Percentiles rank a stretch among this genome's conserved stretches.
phyloP scores from a whole-genome alignment of 2,113 vertebrate species.

The Stegastes partitus region DNA sequence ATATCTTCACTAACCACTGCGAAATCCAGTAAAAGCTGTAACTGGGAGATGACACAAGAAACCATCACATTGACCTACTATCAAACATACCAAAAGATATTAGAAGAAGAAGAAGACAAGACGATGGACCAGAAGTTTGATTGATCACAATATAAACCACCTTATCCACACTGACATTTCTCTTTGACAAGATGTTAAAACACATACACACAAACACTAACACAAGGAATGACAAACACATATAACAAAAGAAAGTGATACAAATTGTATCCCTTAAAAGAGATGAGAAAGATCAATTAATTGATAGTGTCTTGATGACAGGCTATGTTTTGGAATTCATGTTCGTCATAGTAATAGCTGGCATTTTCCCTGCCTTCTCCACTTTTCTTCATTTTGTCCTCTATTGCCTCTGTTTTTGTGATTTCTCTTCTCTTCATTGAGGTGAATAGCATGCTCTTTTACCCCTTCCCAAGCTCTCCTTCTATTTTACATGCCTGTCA shows the following conservation, averaged over 20 bases:
- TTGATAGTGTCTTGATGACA: constrained; percentile 30
- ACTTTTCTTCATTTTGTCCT: constrained; percentile 12
- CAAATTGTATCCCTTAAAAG: constrained; percentile 58
- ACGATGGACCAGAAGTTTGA: too few species aligned
- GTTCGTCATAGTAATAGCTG: constrained; percentile 17
- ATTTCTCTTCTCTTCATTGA: constrained; percentile 16
- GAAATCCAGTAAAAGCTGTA: too few species aligned
- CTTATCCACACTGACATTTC: too few species aligned
- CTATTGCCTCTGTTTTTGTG: constrained; percentile 14
- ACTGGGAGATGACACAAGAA: too few species aligned
- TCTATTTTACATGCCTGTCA: constrained; percentile 47
- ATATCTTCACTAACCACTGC: too few species aligned
- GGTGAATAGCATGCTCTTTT: constrained; percentile 17
- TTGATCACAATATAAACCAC: too few species aligned
- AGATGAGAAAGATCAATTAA: constrained; percentile 35
- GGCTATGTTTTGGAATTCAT: not conserved
- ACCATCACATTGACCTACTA: too few species aligned
- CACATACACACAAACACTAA: not conserved
- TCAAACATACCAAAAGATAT: too few species aligned
- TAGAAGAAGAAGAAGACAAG: too few species aligned
- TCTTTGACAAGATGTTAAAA: too few species aligned
- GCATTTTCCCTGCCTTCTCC: constrained; percentile 29
- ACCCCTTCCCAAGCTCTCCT: constrained; percentile 15
- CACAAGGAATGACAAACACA: constrained; percentile 12
- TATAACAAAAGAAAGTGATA: constrained; percentile 18